These are phyloP conservation scores for Lophius piscatorius DNA, from an alignment of 2,113 vertebrate species.

Conservation along the genomic window DNA sequence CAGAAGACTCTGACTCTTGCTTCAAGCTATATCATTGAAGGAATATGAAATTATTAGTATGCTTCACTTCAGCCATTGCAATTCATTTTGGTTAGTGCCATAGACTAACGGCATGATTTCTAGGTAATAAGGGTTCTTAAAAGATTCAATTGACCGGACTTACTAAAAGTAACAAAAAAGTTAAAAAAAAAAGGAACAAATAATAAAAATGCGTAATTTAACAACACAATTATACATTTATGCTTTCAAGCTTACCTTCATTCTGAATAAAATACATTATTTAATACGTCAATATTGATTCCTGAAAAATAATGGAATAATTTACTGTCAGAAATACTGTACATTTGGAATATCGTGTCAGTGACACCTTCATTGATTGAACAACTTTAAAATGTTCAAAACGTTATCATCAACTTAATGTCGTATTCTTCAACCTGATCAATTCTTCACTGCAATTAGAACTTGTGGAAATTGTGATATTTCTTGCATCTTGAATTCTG, in stretches of 20 bases:
- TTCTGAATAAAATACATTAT: background rate
- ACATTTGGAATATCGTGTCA: background rate
- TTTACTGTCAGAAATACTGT: too few species aligned
- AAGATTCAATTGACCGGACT: background rate
- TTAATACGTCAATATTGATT: background rate
- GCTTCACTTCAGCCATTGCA: background rate
- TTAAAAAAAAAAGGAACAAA: background rate
- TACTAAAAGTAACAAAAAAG: background rate
- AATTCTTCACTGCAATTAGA: background rate
- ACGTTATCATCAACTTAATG: background rate
- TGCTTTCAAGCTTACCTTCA: too few species aligned
- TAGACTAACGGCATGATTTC: constrained; percentile 1
- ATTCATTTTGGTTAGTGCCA: background rate
- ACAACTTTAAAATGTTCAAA: background rate
- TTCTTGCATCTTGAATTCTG: background rate
- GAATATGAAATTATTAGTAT: background rate
- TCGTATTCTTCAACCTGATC: background rate
- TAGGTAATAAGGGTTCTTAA: background rate
- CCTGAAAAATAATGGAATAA: too few species aligned
- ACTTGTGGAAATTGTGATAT: background rate
- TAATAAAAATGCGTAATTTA: background rate
- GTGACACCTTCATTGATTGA: background rate
- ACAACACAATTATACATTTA: too few species aligned
- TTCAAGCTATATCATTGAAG: constrained; percentile 11
- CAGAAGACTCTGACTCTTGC: constrained; percentile 27